phyloP scores from a whole-genome alignment of 2,888 invertebrate genomes.

The Cheiracanthium punctorium region DNA sequence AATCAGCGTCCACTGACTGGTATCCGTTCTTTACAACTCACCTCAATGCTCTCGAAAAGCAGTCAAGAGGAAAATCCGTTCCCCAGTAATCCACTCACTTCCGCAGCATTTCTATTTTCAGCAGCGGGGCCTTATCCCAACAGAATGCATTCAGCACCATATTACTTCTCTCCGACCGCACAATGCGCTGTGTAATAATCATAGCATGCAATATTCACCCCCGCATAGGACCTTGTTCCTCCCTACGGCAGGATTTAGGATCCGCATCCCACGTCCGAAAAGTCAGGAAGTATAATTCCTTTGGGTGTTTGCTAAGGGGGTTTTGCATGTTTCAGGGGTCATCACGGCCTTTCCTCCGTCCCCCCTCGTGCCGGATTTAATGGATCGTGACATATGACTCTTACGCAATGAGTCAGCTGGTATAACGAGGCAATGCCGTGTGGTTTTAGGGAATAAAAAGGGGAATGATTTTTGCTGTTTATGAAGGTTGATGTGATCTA shows the following conservation, averaged over 20 bases:
- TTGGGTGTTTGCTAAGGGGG: background rate
- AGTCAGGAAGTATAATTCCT: background rate
- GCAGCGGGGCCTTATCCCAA: background rate
- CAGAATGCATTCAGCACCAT: background rate
- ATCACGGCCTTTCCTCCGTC: background rate
- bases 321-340: background rate
- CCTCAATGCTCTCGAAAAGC: background rate
- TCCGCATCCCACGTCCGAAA: background rate
- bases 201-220: background rate
- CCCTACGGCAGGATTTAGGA: background rate
- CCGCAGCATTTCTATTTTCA: background rate
- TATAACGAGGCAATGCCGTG: background rate
- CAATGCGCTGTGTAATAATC: background rate
- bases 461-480: too few relatives aligned
- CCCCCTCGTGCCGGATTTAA: background rate
- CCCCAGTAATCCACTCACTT: background rate
- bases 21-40: too few relatives aligned
- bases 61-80: background rate
- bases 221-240: background rate
- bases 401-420: background rate
- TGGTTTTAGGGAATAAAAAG: background rate
- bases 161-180: background rate
- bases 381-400: constrained; percentile 6
- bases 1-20: too few relatives aligned
- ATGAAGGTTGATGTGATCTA: too few relatives aligned